These are phyloP conservation scores for Limnephilus rhombicus DNA, from an alignment of 2,888 invertebrate genomes.

Conservation along the genomic window DNA sequence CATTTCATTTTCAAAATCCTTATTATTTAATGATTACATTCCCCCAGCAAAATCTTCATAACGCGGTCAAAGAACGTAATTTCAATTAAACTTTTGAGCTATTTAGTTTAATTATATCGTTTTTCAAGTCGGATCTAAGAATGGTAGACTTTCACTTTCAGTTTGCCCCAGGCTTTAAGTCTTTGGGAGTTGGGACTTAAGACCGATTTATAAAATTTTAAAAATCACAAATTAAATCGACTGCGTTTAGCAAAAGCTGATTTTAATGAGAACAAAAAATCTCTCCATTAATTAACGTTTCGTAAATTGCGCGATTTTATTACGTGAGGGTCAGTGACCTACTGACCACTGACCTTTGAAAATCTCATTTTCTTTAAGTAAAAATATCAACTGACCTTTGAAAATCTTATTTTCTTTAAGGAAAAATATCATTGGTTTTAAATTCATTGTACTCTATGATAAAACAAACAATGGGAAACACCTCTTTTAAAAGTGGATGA, in stretches of 20 bases:
- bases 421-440: background rate
- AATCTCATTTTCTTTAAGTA: background rate
- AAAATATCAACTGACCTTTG: background rate
- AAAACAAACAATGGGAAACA: no score
- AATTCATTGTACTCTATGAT: background rate
- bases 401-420: background rate
- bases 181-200: background rate
- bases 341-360: background rate
- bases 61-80: background rate
- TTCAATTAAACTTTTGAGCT: background rate
- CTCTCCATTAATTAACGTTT: background rate
- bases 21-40: background rate
- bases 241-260: background rate
- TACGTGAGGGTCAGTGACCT: background rate
- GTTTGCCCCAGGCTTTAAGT: constrained; percentile 2
- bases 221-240: background rate
- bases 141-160: constrained; percentile 18
- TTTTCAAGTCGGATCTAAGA: background rate
- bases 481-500: no score
- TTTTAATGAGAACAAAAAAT: background rate
- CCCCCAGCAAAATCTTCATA: background rate
- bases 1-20: background rate
- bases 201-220: constrained; percentile 2
- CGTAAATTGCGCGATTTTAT: background rate
- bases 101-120: constrained; percentile 2